Evolutionary conservation across 2,797 vertebrate species (phyloP), one percentile per base, ranked within the genome.

Genomic region (Decapterus maruadsi): DNA sequence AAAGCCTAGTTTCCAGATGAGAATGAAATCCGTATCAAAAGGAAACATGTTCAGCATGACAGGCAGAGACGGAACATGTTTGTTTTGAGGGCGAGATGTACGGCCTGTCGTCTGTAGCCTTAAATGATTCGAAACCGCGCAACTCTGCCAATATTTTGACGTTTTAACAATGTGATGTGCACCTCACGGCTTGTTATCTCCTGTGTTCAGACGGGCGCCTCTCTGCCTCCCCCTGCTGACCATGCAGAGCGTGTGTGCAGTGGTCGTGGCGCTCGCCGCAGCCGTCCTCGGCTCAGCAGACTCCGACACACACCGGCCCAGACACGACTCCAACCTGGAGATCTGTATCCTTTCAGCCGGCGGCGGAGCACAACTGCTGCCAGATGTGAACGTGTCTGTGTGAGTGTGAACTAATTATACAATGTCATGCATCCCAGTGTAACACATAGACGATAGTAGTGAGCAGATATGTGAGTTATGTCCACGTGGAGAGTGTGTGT

Each of bases 341-440:
- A 98, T 99, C 91, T 99, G 97, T 99, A 99, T 99, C 98, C 96
- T 95, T 82, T 26, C 84, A 65, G 42, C 19, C 68, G 64, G 8
- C 1, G 0, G 26, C 1, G 26, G 26, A 1, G 26, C 26, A 26
- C 1, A 26, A 40, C 34, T 9, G 54, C 54, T 11, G 40, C n/a
- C n/a, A n/a, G n/a, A n/a, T n/a, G 17, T 42, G 16, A 66, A 61
- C 51, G 31, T 56, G 19, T 12, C 20, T 64, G 40, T 38, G 14
- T 31, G 3, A 43, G 20, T 20, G 11, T 62, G 9, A 50, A 50
- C 36, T 9, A 61, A 46, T 74, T 61, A 59, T 36, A 36, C 0
- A 1, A 54, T 12, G 42, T 8, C 48, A 40, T 68, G 26, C 4
- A 2, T 34, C n/a, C 20, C 11, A 45, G 17, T 56, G 78, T 68